Evolutionary conservation across 2,113 vertebrate species (phyloP), one percentile per base, ranked within the genome.

Genomic region (Triplophysa tibetana): DNA sequence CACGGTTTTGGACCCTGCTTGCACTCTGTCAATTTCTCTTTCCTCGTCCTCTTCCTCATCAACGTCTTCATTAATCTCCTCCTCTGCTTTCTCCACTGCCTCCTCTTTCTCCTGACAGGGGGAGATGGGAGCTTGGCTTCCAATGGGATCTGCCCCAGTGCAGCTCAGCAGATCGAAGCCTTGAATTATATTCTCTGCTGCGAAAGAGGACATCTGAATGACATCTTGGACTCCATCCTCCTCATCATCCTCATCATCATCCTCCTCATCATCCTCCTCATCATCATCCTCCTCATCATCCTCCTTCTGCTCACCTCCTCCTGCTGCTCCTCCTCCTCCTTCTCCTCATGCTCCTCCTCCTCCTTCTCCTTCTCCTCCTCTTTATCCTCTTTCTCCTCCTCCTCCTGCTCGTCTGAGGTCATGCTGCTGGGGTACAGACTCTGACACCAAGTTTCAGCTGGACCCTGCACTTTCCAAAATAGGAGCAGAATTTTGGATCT

Each of bases 11-110:
- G 72, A 33, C 85, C 89, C 3, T 77, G 89, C 26, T 85, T 89
- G 77, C 82, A 88, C 60, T 43, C 91, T 88, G 23, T 85, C 88
- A 3, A 87, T 75, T 63, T 88, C 85, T 58, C 83, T 83, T 58
- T 63, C 90, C 17, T 92, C 90, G 68, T 91, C 88, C 0, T 91
- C 90, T 0, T 91, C 88, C 1, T 86, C 75, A 1, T 89, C 82
- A 19, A 83, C 85, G 23, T 94, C 93, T 33, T 92, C 91, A 43
- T 94, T 94, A 70, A 92, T 90, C 82, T 94, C 93, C 73, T 93
- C 88, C n/a, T 94, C 92, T 1, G 92, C 93, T 82, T 94, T 93
- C 63, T 93, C 92, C 43, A 93, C 89, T 0, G 90, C 91, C 50
- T 88, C 91, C 75, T 93, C 91, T 61, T 85, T 87, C 23, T 90